Evolutionary conservation across 1,140 invertebrate genomes (phyloP), one percentile per base, ranked within the genome.

Genomic region (Hyles euphorbiae): DNA sequence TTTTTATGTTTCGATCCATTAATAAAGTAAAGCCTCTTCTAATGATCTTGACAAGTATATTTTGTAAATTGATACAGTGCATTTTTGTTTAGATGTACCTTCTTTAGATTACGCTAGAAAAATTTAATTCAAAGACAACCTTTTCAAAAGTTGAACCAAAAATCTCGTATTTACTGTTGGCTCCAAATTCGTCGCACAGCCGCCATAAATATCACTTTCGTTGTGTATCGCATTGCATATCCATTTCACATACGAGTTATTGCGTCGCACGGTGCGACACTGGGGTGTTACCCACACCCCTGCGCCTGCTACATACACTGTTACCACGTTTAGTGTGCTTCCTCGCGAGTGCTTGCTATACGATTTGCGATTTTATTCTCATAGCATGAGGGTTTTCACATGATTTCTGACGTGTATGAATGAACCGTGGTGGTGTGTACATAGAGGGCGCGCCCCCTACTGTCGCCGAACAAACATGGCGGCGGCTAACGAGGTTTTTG

Each of bases 401-500:
- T 53, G 49, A 68, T 44, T 34, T 49, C 43, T 59, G 50, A 44
- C n/a, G 40, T n/a, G 12, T 43, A 6, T 40, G 34, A 22, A 43
- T 53, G 7, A 65, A 61, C 49, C 70, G 60, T 60, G 54, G 61
- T 55, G 51, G 71, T 83, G 78, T 86, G 76, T 86, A 86, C 71
- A 86, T 86, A 86, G 81, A 82, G 83, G 80, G 83, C 76, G 80
- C 81, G 75, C 81, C 83, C 81, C 76, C 74, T 70, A 63, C 79
- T 84, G 80, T 83, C 80, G 74, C 76, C 70, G 80, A 76, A 78
- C 81, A 85, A 87, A 87, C 73, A 85, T 84, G 81, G 83, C 83
- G 75, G 70, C 77, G 75, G 76, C 76, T 87, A 84, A 87, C 83
- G 79, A 84, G 78, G 81, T 84, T 87, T 85, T 87, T 84, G 81